Conservation (phyloP, 2,797 vertebrate genomes). For the Myripristis jacobus region DNA sequence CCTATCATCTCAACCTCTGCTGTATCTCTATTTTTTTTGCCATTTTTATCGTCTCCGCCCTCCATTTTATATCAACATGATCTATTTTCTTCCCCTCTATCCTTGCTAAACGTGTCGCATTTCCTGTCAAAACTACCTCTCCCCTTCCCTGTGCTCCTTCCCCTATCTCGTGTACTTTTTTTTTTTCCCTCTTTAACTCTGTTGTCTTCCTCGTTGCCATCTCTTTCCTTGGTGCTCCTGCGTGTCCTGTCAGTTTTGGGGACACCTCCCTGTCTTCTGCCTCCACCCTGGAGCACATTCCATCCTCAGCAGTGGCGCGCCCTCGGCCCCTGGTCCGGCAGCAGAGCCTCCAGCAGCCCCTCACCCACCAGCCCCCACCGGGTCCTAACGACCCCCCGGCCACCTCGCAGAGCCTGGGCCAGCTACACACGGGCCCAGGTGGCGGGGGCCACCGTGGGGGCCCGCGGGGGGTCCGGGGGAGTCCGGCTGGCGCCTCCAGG, state of each 20-base stretch:
- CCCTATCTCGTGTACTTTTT: conserved; percentile 9
- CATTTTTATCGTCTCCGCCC: conserved; percentile 40
- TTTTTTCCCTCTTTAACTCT: conserved; percentile 37
- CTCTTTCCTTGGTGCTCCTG: conserved; percentile 29
- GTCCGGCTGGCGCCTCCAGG: conserved; percentile 90
- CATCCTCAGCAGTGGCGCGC: conserved; percentile 91
- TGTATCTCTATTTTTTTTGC: conserved; percentile 35
- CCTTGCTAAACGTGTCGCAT: conserved; percentile 25
- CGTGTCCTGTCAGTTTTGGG: conserved; percentile 74
- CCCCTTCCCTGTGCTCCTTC: conserved; percentile 23
- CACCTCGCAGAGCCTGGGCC: conserved; percentile 98
- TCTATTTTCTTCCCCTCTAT: conserved; percentile 19
- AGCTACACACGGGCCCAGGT: conserved; percentile 91
- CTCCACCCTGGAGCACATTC: conserved; percentile 99
- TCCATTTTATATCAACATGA: conserved; percentile 41
- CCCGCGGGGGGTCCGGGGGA: conserved; percentile 89
- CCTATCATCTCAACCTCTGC: conserved; percentile 35
- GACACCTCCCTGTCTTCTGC: conserved; percentile 90
- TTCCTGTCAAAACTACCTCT: conserved; percentile 28
- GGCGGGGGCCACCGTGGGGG: conserved; percentile 89
- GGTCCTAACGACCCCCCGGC: conserved; percentile 94
- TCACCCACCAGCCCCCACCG: conserved; percentile 93
- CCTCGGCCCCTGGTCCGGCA: conserved; percentile 96
- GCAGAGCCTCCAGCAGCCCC: conserved; percentile 98
- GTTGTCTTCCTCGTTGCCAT: conserved; percentile 49